A percentile compares a stretch with the other conserved stretches of the same genome.
These are phyloP conservation scores for Operophtera brumata DNA, from an alignment of 2,888 invertebrate genomes.

Conservation along the genomic window DNA sequence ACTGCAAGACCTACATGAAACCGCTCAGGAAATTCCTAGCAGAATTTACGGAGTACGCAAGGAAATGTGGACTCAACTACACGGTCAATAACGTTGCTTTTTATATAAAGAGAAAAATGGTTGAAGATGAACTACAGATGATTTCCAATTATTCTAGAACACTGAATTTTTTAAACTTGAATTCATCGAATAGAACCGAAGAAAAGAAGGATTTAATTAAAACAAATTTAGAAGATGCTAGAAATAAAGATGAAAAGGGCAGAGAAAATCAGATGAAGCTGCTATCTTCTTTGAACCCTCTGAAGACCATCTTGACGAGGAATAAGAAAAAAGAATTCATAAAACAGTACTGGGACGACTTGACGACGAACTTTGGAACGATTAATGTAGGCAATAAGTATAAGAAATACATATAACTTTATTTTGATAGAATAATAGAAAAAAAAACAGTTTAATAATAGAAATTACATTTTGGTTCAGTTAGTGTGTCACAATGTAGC, in stretches of 20 bases:
- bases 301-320: slow-evolving; percentile 19
- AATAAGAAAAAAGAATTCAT: slow-evolving; percentile 15
- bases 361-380: slow-evolving; percentile 13
- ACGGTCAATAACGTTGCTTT: slow-evolving; percentile 46
- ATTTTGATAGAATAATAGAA: too few species aligned
- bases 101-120: slow-evolving; percentile 49
- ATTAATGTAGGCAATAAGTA: slow-evolving; percentile 3
- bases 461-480: too few species aligned
- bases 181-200: slow-evolving; percentile 12
- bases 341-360: slow-evolving; percentile 23
- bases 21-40: slow-evolving; percentile 42
- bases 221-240: background rate
- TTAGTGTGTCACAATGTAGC: too few species aligned
- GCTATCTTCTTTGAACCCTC: slow-evolving; percentile 12
- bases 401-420: background rate
- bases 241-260: background rate
- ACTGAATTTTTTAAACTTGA: slow-evolving; percentile 39
- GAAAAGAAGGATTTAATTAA: slow-evolving; percentile 11
- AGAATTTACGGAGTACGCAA: slow-evolving; percentile 48
- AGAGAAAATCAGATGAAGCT: slow-evolving; percentile 12
- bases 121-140: slow-evolving; percentile 48
- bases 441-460: too few species aligned
- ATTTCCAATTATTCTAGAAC: slow-evolving; percentile 40
- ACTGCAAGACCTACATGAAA: slow-evolving; percentile 46
- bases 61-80: slow-evolving; percentile 39